Percentiles rank a stretch among this genome's conserved stretches.
These are phyloP conservation scores for Percina caprodes DNA, from an alignment of 2,113 vertebrate genomes.

Conservation along the genomic window DNA sequence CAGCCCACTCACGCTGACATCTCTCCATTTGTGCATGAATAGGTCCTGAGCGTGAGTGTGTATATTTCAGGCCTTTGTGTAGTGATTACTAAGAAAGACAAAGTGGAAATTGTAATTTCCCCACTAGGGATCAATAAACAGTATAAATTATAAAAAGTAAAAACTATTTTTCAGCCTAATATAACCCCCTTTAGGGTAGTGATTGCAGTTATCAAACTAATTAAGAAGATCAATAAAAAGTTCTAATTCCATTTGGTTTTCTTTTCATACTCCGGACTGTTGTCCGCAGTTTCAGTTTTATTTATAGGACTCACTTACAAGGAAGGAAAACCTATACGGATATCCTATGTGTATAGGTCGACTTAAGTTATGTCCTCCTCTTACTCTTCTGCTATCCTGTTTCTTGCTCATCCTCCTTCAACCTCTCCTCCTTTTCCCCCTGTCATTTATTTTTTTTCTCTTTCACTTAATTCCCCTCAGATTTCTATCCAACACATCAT, in stretches of 20 bases:
- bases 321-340: neutral
- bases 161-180: neutral
- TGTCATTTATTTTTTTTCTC: conserved; percentile 18
- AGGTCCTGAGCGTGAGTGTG: too few relatives aligned
- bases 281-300: neutral
- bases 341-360: neutral
- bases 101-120: too few relatives aligned
- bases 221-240: too few relatives aligned
- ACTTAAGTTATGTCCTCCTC: neutral
- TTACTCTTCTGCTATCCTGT: neutral
- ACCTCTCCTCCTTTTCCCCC: neutral
- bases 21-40: too few relatives aligned
- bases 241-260: neutral
- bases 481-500: conserved; percentile 94
- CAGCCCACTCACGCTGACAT: too few relatives aligned
- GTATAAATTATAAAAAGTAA: too few relatives aligned
- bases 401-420: neutral
- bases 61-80: too few relatives aligned
- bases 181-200: neutral
- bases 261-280: neutral
- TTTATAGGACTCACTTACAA: neutral
- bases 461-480: conserved; percentile 77
- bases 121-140: too few relatives aligned
- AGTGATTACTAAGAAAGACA: too few relatives aligned
- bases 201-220: neutral